Conservation (phyloP, 2,888 invertebrate genomes). For the Luperina testacea region DNA sequence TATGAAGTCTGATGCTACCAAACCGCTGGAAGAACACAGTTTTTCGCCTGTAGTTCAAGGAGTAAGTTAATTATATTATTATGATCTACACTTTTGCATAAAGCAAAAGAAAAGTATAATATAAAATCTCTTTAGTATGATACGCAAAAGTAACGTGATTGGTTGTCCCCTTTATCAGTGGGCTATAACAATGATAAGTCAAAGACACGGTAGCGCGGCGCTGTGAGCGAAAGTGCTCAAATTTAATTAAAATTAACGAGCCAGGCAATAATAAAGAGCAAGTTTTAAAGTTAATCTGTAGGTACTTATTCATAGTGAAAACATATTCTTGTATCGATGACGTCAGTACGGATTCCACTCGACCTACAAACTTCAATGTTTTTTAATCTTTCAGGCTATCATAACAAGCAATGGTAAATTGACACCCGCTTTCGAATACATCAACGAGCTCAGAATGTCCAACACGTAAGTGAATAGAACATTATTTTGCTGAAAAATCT, state of each 20-base stretch:
- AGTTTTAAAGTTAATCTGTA: not conserved
- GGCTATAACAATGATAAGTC: slow-evolving; percentile 29
- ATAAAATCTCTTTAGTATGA: not conserved
- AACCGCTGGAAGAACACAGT: slow-evolving; percentile 93
- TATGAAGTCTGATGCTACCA: slow-evolving; percentile 94
- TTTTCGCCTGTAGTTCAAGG: slow-evolving; percentile 93
- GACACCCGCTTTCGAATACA: slow-evolving; percentile 98
- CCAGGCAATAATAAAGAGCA: not conserved
- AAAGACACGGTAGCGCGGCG: not conserved
- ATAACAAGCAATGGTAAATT: slow-evolving; percentile 98
- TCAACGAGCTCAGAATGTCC: slow-evolving; percentile 95
- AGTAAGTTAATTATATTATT: slow-evolving; percentile 81
- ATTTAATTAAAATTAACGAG: not conserved
- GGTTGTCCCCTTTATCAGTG: slow-evolving; percentile 15
- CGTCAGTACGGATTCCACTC: not conserved
- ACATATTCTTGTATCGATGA: slow-evolving; percentile 12
- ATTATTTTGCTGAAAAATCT: not conserved
- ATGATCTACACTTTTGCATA: not conserved
- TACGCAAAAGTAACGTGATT: slow-evolving; percentile 18
- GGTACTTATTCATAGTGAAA: not conserved
- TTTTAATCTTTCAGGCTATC: slow-evolving; percentile 93
- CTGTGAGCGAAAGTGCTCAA: not conserved
- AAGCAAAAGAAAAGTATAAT: not conserved
- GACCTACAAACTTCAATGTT: not conserved
- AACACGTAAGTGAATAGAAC: slow-evolving; percentile 87